Conservation (phyloP, 2,888 invertebrate species). For the Scaptomyza reducta region DNA sequence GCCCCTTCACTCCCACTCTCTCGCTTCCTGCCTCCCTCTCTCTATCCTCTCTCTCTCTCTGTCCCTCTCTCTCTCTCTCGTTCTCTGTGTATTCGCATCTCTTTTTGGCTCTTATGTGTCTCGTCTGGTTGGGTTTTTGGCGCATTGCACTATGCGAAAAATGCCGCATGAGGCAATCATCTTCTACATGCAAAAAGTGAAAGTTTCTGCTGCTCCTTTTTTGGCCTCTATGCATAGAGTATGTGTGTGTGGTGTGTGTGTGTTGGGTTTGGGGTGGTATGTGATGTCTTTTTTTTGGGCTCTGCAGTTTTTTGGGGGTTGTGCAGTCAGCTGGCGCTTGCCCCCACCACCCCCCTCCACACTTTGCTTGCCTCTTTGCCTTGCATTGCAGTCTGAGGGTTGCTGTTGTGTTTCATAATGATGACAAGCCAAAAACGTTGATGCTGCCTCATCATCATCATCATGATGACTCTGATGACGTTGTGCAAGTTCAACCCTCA, state of each 20-base stretch:
- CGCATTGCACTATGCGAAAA: slow-evolving; percentile 70
- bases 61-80: neutral
- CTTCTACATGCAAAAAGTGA: slow-evolving; percentile 67
- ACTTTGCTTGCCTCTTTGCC: slow-evolving; percentile 2
- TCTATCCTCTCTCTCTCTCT: neutral
- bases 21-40: no score
- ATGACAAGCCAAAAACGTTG: slow-evolving; percentile 68
- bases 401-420: slow-evolving; percentile 70
- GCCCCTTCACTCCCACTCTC: neutral
- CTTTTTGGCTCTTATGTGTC: slow-evolving; percentile 19
- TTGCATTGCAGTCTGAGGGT: slow-evolving; percentile 68
- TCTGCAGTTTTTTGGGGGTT: slow-evolving; percentile 72
- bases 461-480: slow-evolving; percentile 39
- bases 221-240: slow-evolving; percentile 21
- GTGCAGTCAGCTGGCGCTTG: slow-evolving; percentile 62
- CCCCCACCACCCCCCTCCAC: neutral
- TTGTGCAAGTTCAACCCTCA: slow-evolving; percentile 70
- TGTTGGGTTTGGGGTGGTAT: slow-evolving; percentile 19
- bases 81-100: neutral
- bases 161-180: slow-evolving; percentile 68
- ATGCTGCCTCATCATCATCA: slow-evolving; percentile 45
- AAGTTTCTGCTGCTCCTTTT: slow-evolving; percentile 76
- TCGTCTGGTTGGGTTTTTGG: slow-evolving; percentile 61
- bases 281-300: slow-evolving; percentile 51
- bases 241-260: slow-evolving; percentile 10